Base-by-base conservation (phyloP, 2,113 vertebrate species). In the Xenopus borealis region DNA sequence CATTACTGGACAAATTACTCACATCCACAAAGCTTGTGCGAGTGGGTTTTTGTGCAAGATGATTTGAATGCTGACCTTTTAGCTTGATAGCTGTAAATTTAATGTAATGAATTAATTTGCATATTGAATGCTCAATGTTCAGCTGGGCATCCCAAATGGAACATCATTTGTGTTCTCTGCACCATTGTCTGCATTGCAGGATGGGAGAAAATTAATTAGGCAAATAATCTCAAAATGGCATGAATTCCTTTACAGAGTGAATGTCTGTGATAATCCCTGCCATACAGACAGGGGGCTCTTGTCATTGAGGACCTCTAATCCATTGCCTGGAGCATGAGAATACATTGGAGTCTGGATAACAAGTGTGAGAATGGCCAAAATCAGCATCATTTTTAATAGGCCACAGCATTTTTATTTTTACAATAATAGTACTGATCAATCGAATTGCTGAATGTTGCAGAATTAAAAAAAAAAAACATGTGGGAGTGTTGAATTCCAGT, bases 321-420 rank as follows among this genome's bases (percentile, higher is more conserved):
- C 89, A 85, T 81, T 86, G 89, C 86, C 85, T 69, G 72, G 79
- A 87, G 86, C 85, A 16, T 83, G 83, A 85, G 87, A 90, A 88
- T 77, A 55, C 73, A 83, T 75, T 80, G 82, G 83, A 79, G 73
- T 84, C 78, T 81, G 85, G 83, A 81, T 87, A 88, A 89, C 88
- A 91, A 91, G 82, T 86, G 84, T 88, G 86, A 81, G 85, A 88
- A 89, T 88, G 83, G 85, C 82, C 72, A 87, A 88, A 86, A 89
- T 76, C 89, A 91, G 89, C 84, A 53, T 62, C 83, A 85, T 86
- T 85, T 88, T 82, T 81, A 19, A 45, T 40, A 27, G 20, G n/a
- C 7, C 17, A 16, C 4, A 7, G 79, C 75, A 85, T 89, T 86
- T 87, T 27, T 87, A 76, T 86, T 87, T 85, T 86, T 82, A 85